Base-by-base conservation (phyloP, 2,797 vertebrate species). In the Ataeniobius toweri region DNA sequence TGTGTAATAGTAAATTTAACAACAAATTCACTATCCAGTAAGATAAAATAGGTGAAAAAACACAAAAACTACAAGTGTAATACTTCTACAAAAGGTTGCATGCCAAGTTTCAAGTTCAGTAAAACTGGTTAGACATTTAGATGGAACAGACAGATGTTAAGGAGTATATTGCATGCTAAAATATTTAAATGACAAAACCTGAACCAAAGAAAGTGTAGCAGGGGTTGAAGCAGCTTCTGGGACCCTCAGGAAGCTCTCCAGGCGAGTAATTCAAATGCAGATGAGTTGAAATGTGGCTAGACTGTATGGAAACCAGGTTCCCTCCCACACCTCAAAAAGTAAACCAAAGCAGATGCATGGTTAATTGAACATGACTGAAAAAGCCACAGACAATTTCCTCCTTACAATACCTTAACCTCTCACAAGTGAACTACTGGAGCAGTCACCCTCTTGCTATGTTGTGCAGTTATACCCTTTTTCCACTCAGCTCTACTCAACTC, bases 261-360 rank as follows among this genome's bases (percentile, higher is more conserved):
- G 95, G 94, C 74, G 92, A 90, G 91, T 93, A 97, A 1, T 97
- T 95, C 80, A 97, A 94, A 91, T 99, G 98, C 86, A 99, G 92
- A 93, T 97, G 91, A 51, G 98, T 99, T 73, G 97, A 98, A 90
- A 99, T 97, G 83, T 97, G 97, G 93, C 98, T 99, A 39, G 96
- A 96, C 92, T 99, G 98, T 80, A 99, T 97, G 85, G 98, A 98
- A 79, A 98, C 97, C 53, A 99, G 94, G 93, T 98, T 99, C 84
- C 98, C 98, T 83, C 98, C 98, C 70, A 99, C 96, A 84, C 98
- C 98, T 99, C 56, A 12, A 1, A 5, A 80, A 13, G 53, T 68
- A 59, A 82, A n/a, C 81, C 46, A 61, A 75, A 20, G 24, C 5
- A 28, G 6, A 44, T 9, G 1, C 9, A 28, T 41, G n/a, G 9